Evolutionary conservation across 2,797 vertebrate species (phyloP), one percentile per base, ranked within the genome.

Genomic region (Capromys pilorides): DNA sequence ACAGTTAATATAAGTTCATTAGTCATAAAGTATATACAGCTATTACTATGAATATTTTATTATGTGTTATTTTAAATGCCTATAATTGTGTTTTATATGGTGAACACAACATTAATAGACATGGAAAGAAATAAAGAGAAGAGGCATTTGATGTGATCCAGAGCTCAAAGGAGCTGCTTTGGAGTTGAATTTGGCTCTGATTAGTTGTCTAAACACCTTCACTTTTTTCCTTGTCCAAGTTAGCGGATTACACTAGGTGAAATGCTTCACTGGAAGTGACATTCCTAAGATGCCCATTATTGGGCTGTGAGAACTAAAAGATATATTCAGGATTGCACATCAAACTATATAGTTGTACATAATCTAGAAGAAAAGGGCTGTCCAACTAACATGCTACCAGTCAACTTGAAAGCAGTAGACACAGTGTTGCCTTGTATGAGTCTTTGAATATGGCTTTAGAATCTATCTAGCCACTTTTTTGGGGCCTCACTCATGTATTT

Each of bases 231-330:
- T 93, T 39, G 24, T 3, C 39, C 7, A 78, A 94, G 4, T 51
- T 4, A 49, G 5, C 12, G 5, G 5, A 24, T 59, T 66, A 10
- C 22, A n/a, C 11, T 67, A 73, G 31, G 45, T 28, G 21, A 91
- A 93, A 86, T 86, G 16, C 41, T 78, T 95, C 85, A n/a, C 1
- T 59, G 33, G n/a, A 4, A 89, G 45, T 93, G 51, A 51, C 86
- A 89, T 86, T 90, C 41, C 61, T n/a, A 49, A 3, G 16, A 10
- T 69, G 33, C 26, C 0, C 12, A 13, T 81, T 81, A 33, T 24
- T 45, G 16, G 1, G 1, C 51, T 62, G 62, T 81, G 12, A 49
- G 7, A 92, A 64, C 45, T 57, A 82, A 69, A 6, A 2, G 79
- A 10, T 31, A 11, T 28, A 86, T 75, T 78, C 28, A 84, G 6